A percentile compares a stretch with the other conserved stretches of the same genome.
Conservation (phyloP, 2,113 vertebrate species). For the Trinectes maculatus region DNA sequence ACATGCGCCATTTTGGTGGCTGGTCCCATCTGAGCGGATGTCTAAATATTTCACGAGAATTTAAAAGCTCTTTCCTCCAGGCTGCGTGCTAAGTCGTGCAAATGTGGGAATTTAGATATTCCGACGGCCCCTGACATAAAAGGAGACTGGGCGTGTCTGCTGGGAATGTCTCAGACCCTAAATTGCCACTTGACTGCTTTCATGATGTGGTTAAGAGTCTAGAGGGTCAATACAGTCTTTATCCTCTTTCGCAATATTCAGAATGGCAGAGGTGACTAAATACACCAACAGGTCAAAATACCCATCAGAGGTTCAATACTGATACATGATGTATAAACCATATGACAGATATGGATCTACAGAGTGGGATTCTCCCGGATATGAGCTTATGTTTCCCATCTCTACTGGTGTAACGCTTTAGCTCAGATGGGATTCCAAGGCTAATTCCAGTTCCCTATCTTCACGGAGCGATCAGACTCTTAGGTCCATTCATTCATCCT, state of each 20-base stretch:
- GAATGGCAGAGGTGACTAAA: not conserved
- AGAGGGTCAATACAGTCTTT: slow-evolving; percentile 12
- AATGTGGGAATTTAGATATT: slow-evolving; percentile 29
- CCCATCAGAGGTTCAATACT: not conserved
- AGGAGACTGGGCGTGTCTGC: not conserved
- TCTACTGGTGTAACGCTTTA: slow-evolving; percentile 15
- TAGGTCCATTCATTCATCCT: not conserved
- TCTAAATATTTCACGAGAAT: slow-evolving; percentile 76
- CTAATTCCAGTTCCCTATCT: slow-evolving; percentile 61
- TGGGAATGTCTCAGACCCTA: slow-evolving; percentile 16
- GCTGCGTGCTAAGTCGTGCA: slow-evolving; percentile 37
- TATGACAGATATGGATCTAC: not conserved
- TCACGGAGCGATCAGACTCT: slow-evolving; percentile 32
- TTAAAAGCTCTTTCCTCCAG: slow-evolving; percentile 58
- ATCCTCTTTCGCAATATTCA: not conserved
- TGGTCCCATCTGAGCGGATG: slow-evolving; percentile 43
- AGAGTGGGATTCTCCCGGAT: slow-evolving; percentile 16
- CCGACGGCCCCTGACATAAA: slow-evolving; percentile 17
- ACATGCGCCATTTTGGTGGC: slow-evolving; percentile 38
- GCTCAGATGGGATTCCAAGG: slow-evolving; percentile 47
- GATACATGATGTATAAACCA: not conserved
- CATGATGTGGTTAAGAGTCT: slow-evolving; percentile 12
- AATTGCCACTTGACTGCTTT: slow-evolving; percentile 16
- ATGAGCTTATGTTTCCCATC: slow-evolving; percentile 2
- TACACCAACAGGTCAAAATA: slow-evolving; percentile 1